Percentiles rank a stretch among this genome's conserved stretches.
Conservation (phyloP, 2,888 invertebrate genomes). For the Listrodromus nycthemerus region DNA sequence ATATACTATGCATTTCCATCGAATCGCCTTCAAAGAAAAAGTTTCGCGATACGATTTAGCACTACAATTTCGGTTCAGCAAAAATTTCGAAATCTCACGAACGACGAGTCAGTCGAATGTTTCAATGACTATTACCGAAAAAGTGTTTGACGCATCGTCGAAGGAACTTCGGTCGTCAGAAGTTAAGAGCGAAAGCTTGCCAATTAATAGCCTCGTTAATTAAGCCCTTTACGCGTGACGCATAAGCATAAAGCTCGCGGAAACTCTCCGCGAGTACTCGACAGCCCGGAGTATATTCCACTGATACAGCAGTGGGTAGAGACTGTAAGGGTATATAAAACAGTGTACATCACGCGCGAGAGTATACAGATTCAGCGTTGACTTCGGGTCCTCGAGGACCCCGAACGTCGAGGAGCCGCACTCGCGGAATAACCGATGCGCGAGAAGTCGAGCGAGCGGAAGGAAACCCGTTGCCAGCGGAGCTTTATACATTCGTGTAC, state of each 20-base stretch:
- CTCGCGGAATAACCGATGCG: constrained; percentile 50
- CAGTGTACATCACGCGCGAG: background rate
- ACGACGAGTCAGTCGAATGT: background rate
- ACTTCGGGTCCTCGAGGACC: constrained; percentile 18
- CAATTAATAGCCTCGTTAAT: constrained; percentile 63
- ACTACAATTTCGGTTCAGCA: background rate
- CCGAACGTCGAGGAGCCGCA: constrained; percentile 36
- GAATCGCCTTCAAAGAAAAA: background rate
- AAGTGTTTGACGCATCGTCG: background rate
- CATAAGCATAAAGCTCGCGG: constrained; percentile 30
- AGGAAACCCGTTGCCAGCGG: constrained; percentile 6
- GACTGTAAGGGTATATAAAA: background rate
- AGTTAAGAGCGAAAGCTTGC: constrained; percentile 19
- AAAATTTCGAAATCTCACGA: background rate
- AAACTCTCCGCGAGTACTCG: constrained; percentile 44
- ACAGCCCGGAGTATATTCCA: constrained; percentile 20
- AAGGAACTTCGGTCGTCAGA: constrained; percentile 1
- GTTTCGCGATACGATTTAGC: background rate
- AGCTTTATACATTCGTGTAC: background rate
- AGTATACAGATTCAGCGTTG: constrained; percentile 15
- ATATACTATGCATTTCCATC: background rate
- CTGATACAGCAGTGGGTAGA: constrained; percentile 6
- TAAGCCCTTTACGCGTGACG: constrained; percentile 41
- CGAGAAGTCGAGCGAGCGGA: constrained; percentile 54
- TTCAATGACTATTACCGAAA: background rate